Conservation (phyloP, 2,888 invertebrate genomes). For the Aethes cnicana region DNA sequence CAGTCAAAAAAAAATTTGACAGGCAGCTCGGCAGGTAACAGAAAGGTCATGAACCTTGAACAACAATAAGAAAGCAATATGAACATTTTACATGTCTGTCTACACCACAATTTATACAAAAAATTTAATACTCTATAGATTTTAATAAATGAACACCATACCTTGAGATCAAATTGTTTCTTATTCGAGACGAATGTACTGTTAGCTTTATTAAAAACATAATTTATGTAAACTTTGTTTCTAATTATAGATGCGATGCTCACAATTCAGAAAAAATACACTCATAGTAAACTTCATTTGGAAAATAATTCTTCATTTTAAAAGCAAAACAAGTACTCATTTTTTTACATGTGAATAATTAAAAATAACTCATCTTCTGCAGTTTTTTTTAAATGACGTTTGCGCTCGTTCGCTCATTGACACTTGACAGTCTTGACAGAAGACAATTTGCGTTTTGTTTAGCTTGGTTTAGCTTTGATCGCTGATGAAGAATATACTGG, state of each 20-base stretch:
- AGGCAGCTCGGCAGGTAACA: slow-evolving; percentile 36
- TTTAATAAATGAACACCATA: slow-evolving; percentile 44
- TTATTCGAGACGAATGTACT: slow-evolving; percentile 64
- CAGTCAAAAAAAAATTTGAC: too few species aligned
- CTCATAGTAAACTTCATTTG: slow-evolving; percentile 43
- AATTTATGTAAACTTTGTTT: slow-evolving; percentile 65
- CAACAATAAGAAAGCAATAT: slow-evolving; percentile 37
- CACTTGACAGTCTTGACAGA: too few species aligned
- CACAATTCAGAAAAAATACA: slow-evolving; percentile 47
- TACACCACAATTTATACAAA: background rate
- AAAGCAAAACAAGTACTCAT: slow-evolving; percentile 42
- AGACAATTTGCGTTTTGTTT: slow-evolving; percentile 10
- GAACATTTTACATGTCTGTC: slow-evolving; percentile 5
- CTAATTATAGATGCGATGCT: slow-evolving; percentile 47
- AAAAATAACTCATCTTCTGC: slow-evolving; percentile 79
- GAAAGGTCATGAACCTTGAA: slow-evolving; percentile 63
- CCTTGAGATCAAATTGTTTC: slow-evolving; percentile 67
- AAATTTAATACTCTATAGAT: background rate
- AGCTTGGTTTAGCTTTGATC: background rate
- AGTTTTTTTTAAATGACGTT: slow-evolving; percentile 68
- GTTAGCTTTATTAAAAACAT: slow-evolving; percentile 75
- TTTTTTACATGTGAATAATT: slow-evolving; percentile 55
- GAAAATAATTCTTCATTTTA: slow-evolving; percentile 50
- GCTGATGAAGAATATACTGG: background rate
- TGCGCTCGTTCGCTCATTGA: slow-evolving; percentile 32